A percentile compares a stretch with the other conserved stretches of the same genome.
Conservation (phyloP, 2,113 vertebrate genomes). For the Solea senegalensis region DNA sequence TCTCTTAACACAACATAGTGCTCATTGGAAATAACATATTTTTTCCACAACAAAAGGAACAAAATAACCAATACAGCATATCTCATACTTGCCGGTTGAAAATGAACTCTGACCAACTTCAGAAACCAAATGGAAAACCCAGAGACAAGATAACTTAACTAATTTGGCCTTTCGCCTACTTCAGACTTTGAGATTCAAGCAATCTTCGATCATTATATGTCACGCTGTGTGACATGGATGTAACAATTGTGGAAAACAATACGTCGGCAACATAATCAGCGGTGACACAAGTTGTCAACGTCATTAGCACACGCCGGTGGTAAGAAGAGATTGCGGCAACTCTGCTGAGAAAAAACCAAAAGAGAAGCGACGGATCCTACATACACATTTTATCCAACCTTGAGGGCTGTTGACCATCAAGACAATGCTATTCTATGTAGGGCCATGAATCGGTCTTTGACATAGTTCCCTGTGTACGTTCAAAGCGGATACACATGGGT, state of each 20-base stretch:
- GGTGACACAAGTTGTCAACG: too few relatives aligned
- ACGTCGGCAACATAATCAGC: too few relatives aligned
- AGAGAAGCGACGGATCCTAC: background rate
- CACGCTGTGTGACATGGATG: too few relatives aligned
- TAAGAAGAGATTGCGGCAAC: background rate
- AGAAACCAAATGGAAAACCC: conserved; percentile 24
- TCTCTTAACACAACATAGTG: conserved; percentile 6
- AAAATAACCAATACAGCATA: conserved; percentile 9
- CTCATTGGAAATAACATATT: conserved; percentile 1
- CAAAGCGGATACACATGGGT: conserved; percentile 70
- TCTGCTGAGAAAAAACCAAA: too few relatives aligned
- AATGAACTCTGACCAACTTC: conserved; percentile 27
- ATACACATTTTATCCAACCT: background rate
- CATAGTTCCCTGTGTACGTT: conserved; percentile 36
- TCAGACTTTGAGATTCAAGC: too few relatives aligned
- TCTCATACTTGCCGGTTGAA: conserved; percentile 14
- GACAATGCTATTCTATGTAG: conserved; percentile 16
- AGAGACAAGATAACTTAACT: background rate
- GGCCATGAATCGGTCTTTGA: conserved; percentile 36
- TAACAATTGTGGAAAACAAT: too few relatives aligned
- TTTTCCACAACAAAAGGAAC: conserved; percentile 17
- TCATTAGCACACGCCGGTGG: too few relatives aligned
- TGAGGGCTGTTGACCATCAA: conserved; percentile 1
- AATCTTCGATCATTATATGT: too few relatives aligned
- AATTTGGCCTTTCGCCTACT: too few relatives aligned